These are phyloP conservation scores for Dipodomys stephensi DNA, from an alignment of 2,113 vertebrate species.

Conservation along the genomic window DNA sequence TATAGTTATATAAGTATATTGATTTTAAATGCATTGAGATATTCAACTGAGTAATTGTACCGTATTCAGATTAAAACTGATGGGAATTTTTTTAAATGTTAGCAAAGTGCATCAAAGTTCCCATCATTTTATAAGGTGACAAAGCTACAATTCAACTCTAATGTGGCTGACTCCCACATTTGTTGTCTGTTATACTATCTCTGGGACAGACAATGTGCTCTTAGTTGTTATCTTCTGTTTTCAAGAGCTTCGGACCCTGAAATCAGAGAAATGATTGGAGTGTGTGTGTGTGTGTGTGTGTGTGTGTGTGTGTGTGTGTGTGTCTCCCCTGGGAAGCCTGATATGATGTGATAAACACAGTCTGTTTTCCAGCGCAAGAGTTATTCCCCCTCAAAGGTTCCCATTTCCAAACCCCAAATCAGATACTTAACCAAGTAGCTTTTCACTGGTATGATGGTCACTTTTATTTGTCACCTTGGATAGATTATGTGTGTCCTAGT, in stretches of 20 bases:
- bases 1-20: background rate
- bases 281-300: background rate
- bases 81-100: background rate
- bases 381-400: slow-evolving; percentile 2
- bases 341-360: background rate
- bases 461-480: slow-evolving; percentile 25
- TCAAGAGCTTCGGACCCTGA: slow-evolving; percentile 12
- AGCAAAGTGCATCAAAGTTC: slow-evolving; percentile 3
- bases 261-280: background rate
- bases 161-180: slow-evolving; percentile 13
- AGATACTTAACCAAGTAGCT: background rate
- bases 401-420: slow-evolving; percentile 17
- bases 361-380: background rate
- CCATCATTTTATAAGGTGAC: background rate
- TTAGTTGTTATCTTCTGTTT: background rate
- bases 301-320: background rate
- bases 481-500: background rate
- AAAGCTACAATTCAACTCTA: slow-evolving; percentile 13
- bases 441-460: background rate
- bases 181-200: background rate
- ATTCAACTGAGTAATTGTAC: background rate
- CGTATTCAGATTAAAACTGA: background rate
- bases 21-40: slow-evolving; percentile 21
- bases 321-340: background rate
- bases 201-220: background rate